These are phyloP conservation scores for Platygyra sinensis DNA, from an alignment of 64 coral and sea anemone species.

Conservation along the genomic window DNA sequence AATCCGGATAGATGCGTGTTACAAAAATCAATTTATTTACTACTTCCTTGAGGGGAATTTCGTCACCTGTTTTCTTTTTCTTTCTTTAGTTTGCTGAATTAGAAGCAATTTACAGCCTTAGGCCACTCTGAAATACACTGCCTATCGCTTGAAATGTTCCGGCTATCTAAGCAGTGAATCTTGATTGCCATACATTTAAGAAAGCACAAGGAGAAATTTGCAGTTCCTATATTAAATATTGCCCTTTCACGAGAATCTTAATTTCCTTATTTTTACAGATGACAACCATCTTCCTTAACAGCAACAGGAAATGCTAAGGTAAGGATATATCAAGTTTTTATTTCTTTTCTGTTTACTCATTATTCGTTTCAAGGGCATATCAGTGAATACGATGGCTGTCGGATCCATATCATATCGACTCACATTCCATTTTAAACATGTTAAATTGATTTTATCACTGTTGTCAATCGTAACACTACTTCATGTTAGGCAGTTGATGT, in stretches of 20 bases:
- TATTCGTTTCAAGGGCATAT: not conserved
- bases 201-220: not conserved
- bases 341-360: not conserved
- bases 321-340: not conserved
- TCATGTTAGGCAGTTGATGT: not conserved
- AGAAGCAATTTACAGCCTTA: conserved; percentile 6
- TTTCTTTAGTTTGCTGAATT: not conserved
- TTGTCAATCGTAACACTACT: not conserved
- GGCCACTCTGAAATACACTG: conserved; percentile 2
- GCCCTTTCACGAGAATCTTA: not conserved
- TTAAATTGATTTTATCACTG: conserved; percentile 18
- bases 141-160: not conserved
- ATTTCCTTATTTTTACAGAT: conserved; percentile 1
- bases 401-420: not conserved
- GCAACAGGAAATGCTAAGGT: conserved; percentile 10
- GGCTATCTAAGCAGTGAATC: not conserved
- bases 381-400: not conserved
- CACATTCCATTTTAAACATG: not conserved
- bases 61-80: conserved; percentile 12
- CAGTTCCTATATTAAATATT: not conserved
- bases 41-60: conserved; percentile 8
- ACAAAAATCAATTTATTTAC: conserved; percentile 15
- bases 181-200: no score
- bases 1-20: not conserved
- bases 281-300: not conserved